Evolutionary conservation across 2,113 vertebrate genomes (phyloP), one percentile per base, ranked within the genome.

Genomic region (Bos indicus): DNA sequence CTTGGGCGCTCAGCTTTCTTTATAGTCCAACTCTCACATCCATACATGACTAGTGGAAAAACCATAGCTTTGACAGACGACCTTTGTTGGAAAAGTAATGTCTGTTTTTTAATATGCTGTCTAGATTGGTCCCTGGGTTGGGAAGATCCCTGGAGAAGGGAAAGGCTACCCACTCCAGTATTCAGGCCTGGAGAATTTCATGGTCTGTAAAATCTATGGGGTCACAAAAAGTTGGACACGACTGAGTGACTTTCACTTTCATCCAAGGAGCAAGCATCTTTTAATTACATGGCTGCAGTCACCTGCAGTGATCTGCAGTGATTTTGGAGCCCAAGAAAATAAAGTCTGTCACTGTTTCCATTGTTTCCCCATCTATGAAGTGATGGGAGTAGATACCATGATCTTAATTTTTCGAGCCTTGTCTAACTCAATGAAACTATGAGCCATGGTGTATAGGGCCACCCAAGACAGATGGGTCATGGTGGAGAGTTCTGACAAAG

Each of bases 391-490:
- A 4, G n/a, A 71, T 21, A 5, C 17, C 64, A 71, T 36, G 64
- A 21, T 71, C n/a, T 71, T 36, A 36, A 9, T 21, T 71, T 71
- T 36, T 2, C 36, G 17, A 71, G 17, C 17, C 17, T 71, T 36
- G 64, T 71, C 64, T 71, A 36, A 71, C 64, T 71, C 17, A 71
- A 1, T 71, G 64, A 71, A 71, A 71, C n/a, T 71, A 2, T 36
- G 17, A 71, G n/a, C 17, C 9, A 11, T 11, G 64, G 2, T 17
- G 1, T 71, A 17, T 67, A 4, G 62, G n/a, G n/a, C n/a, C n/a
- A 36, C n/a, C 64, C 64, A 71, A 71, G n/a, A 36, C 2, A 0
- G 62, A 0, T 0, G 0, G 33, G n/a, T 36, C 17, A 10, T 36
- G 17, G n/a, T 67, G 64, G 33, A 67, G n/a, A 67, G 17, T 2